phyloP scores from a whole-genome alignment of 2,113 vertebrate genomes.

The Brachypodius melanocephalos region DNA sequence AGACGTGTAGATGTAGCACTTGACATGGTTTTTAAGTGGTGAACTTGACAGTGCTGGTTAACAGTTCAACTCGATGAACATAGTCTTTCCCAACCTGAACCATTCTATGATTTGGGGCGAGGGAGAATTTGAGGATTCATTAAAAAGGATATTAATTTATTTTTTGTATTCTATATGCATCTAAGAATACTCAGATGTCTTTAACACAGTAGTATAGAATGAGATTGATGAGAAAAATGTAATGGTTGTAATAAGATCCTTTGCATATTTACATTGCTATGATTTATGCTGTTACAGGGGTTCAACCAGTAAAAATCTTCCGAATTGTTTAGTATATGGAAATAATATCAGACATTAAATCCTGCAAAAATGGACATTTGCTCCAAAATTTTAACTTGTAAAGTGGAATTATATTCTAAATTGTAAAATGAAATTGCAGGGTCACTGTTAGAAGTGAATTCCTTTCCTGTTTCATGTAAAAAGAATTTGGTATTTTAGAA shows the following conservation, averaged over 20 bases:
- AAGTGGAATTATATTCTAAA: background rate
- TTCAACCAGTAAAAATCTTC: background rate
- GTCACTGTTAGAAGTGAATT: background rate
- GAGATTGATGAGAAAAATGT: background rate
- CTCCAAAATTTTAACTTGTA: background rate
- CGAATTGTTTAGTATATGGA: background rate
- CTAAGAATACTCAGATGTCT: background rate
- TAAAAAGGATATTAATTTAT: background rate
- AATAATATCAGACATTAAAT: background rate
- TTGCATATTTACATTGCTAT: background rate
- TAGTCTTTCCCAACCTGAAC: background rate
- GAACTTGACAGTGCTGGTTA: background rate
- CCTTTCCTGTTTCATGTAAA: background rate
- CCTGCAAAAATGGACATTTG: background rate
- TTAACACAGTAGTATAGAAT: background rate
- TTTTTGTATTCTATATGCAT: background rate
- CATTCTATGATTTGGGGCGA: background rate
- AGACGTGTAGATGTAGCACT: background rate
- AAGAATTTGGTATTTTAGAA: background rate
- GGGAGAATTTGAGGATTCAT: background rate
- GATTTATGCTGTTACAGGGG: background rate
- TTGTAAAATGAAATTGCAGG: background rate
- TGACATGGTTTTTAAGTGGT: background rate
- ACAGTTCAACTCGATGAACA: fast-evolving
- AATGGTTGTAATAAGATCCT: background rate